phyloP scores from a whole-genome alignment of 2,888 invertebrate species.

The Cryptocephalus moraei region DNA sequence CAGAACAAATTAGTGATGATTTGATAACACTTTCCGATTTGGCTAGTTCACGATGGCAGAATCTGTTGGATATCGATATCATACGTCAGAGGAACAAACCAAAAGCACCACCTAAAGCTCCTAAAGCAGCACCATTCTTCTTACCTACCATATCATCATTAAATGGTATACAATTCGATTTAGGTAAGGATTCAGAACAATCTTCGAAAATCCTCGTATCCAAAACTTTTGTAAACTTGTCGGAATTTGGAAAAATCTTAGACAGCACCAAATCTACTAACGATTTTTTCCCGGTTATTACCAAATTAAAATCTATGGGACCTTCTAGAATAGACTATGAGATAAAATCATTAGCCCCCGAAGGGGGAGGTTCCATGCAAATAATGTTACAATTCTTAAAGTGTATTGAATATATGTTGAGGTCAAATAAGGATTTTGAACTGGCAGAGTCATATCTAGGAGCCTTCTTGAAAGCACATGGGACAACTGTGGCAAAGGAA shows the following conservation, averaged over 20 bases:
- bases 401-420: slow-evolving; percentile 60
- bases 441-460: slow-evolving; percentile 81
- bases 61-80: slow-evolving; percentile 47
- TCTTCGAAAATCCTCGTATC: slow-evolving; percentile 47
- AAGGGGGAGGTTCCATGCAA: slow-evolving; percentile 61
- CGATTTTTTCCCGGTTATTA: slow-evolving; percentile 49
- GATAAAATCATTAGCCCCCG: slow-evolving; percentile 66
- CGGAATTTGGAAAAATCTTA: slow-evolving; percentile 58
- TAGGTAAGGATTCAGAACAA: slow-evolving; percentile 29
- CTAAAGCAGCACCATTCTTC: slow-evolving; percentile 92
- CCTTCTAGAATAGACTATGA: slow-evolving; percentile 84
- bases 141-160: slow-evolving; percentile 81
- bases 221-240: slow-evolving; percentile 52
- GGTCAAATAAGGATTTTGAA: slow-evolving; percentile 76
- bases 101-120: slow-evolving; percentile 67
- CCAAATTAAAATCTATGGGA: slow-evolving; percentile 56
- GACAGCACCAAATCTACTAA: slow-evolving; percentile 40
- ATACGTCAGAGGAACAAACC: slow-evolving; percentile 88
- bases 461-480: slow-evolving; percentile 76
- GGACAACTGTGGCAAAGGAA: slow-evolving; percentile 47
- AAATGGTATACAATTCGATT: slow-evolving; percentile 72
- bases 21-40: slow-evolving; percentile 79
- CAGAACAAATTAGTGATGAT: slow-evolving; percentile 63
- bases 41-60: slow-evolving; percentile 84
- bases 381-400: slow-evolving; percentile 71